Percentiles rank a stretch among this genome's conserved stretches.
Conservation (phyloP, 2,888 invertebrate genomes). For the Sericinus montela region DNA sequence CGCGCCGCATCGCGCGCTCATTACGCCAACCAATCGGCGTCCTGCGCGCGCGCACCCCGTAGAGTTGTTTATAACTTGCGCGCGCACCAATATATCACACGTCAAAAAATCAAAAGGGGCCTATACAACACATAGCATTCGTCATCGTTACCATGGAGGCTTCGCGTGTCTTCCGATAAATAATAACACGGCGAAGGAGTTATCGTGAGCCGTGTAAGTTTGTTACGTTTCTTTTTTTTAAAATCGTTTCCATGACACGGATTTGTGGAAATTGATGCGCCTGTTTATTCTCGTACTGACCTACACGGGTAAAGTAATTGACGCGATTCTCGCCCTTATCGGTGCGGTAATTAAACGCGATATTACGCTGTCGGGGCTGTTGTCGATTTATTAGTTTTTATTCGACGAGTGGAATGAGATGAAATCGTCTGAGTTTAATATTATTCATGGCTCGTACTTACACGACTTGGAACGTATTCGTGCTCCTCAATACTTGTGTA, state of each 20-base stretch:
- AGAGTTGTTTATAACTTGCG: constrained; percentile 68
- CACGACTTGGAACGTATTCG: constrained; percentile 14
- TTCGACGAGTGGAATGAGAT: constrained; percentile 34
- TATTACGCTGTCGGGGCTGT: constrained; percentile 28
- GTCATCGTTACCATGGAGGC: constrained; percentile 66
- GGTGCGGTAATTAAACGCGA: constrained; percentile 28
- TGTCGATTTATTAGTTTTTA: constrained; percentile 42
- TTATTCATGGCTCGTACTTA: constrained; percentile 50
- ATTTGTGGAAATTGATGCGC: constrained; percentile 67
- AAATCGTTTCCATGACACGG: constrained; percentile 55
- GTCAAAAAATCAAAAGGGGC: constrained; percentile 65
- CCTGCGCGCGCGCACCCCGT: constrained; percentile 66
- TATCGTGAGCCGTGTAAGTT: constrained; percentile 53
- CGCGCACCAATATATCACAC: constrained; percentile 69
- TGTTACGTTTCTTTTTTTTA: constrained; percentile 39
- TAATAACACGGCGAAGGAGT: constrained; percentile 61
- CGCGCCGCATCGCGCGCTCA: constrained; percentile 49
- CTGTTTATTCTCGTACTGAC: constrained; percentile 40
- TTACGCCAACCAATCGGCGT: constrained; percentile 65
- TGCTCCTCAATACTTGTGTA: constrained; percentile 15
- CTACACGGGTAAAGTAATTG: constrained; percentile 26
- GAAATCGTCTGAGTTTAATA: constrained; percentile 52
- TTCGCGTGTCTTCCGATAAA: constrained; percentile 58
- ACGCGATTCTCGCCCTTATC: constrained; percentile 38
- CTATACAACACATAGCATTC: constrained; percentile 72